Conservation (phyloP, 2,888 invertebrate species). For the Amorpha juglandis region DNA sequence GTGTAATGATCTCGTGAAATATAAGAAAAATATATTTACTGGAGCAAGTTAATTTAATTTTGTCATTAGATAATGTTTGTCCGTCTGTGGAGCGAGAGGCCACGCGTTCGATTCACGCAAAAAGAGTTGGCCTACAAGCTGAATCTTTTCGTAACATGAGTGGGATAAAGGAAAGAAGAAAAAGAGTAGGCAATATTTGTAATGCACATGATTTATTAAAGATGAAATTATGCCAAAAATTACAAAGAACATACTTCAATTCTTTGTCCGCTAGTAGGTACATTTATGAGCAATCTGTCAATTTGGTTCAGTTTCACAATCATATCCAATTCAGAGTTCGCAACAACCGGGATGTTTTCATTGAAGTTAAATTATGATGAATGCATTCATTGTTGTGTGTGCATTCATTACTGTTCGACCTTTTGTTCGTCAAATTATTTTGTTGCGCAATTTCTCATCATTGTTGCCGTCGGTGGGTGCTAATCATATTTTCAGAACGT, state of each 20-base stretch:
- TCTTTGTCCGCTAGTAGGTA: not conserved
- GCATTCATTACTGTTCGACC: conserved; percentile 59
- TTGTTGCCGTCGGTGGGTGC: conserved; percentile 53
- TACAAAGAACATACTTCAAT: conserved; percentile 20
- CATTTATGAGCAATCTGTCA: conserved; percentile 18
- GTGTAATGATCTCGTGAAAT: too few species aligned
- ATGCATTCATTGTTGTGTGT: conserved; percentile 62
- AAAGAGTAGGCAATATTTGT: too few species aligned
- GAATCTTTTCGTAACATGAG: too few species aligned
- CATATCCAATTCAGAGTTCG: conserved; percentile 59
- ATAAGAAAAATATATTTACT: too few species aligned
- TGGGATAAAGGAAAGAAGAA: too few species aligned
- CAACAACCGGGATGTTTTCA: conserved; percentile 60
- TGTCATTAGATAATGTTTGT: too few species aligned
- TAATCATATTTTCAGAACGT: conserved; percentile 45
- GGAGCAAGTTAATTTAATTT: too few species aligned
- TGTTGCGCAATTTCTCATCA: conserved; percentile 59
- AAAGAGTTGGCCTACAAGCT: too few species aligned
- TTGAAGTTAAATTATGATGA: conserved; percentile 69
- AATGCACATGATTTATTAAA: too few species aligned
- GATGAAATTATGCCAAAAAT: conserved; percentile 5
- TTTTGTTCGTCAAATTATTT: conserved; percentile 72
- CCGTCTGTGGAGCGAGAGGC: too few species aligned
- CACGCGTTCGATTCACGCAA: too few species aligned
- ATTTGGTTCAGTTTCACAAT: conserved; percentile 44